Base-by-base conservation (phyloP, 2,113 vertebrate genomes). In the Acinonyx jubatus region DNA sequence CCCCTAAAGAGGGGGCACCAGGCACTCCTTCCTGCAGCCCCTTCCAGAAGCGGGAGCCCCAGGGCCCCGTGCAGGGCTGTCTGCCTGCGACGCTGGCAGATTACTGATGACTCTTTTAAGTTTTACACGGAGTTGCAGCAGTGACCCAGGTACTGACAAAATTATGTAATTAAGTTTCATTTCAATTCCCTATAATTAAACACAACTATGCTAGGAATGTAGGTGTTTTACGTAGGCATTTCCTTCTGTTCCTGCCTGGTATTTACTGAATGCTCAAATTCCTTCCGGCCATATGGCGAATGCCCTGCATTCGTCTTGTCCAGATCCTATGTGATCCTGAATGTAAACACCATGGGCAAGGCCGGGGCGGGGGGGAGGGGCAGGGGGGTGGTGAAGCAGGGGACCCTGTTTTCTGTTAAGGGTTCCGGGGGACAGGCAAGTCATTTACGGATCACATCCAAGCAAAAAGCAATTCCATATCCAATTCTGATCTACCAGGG, bases 251-350 rank as follows among this genome's bases (percentile, higher is more conserved):
- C 57, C 55, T 3, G 9, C 4, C 3, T 23, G n/a, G 27, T 33
- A 38, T 76, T 89, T 71, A 29, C 55, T 38, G 7, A 81, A 3
- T 8, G 27, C 27, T 66, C 14, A 31, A 14, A 48, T 15, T 8
- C 11, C 36, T 14, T 76, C 48, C 5, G 1, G 36, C 25, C 23
- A 12, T 1, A 5, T 25, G 61, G 48, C 5, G 50, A 27, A 14
- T 2, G 63, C 19, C 36, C 7, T 31, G 16, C 3, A 1, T 63
- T 29, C 0, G 0, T 65, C 68, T 27, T 4, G n/a, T 29, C 71
- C 18, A 15, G 38, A 31, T 29, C 14, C 61, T 65, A 15, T 8
- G 66, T 13, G 33, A 21, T 2, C 45, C 45, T 61, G 52, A 80
- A 13, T 36, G 19, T 52, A 25, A 2, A 25, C 33, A 13, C 50